Evolutionary conservation across 2,888 invertebrate genomes (phyloP).

Genomic region (Cataglyphis albicans): DNA sequence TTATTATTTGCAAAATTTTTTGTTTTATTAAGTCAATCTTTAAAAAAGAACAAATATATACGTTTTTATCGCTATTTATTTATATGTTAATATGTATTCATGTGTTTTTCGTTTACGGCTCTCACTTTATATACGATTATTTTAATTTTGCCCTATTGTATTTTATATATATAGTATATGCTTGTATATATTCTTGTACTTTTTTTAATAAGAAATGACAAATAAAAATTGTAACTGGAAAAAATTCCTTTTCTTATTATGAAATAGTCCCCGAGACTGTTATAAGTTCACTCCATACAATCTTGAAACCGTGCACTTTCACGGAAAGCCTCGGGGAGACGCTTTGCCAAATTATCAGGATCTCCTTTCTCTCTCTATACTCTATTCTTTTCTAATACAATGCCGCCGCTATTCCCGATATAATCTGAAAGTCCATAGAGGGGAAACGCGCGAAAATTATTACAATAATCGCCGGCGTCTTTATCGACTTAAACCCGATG

Average conservation of each 20-base stretch:
- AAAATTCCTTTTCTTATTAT: not conserved
- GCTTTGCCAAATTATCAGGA: slow-evolving; percentile 53
- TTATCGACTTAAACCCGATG: slow-evolving; percentile 70
- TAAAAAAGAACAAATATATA: not conserved
- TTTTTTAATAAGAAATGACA: slow-evolving; percentile 18
- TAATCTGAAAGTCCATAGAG: slow-evolving; percentile 29
- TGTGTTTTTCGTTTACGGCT: not conserved
- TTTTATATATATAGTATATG: not conserved
- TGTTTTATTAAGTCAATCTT: not conserved
- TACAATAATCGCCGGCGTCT: slow-evolving; percentile 70
- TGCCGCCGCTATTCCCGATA: slow-evolving; percentile 6
- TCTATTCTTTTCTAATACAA: slow-evolving; percentile 43
- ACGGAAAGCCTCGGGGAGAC: not conserved
- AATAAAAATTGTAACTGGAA: not conserved
- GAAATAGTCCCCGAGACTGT: not conserved
- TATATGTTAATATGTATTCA: not conserved
- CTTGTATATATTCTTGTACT: not conserved
- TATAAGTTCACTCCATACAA: slow-evolving; percentile 6
- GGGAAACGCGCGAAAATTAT: slow-evolving; percentile 64
- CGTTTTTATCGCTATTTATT: slow-evolving; percentile 3
- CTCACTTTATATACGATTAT: slow-evolving; percentile 13
- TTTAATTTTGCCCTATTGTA: slow-evolving; percentile 14
- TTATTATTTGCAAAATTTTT: not conserved
- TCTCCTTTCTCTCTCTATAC: slow-evolving; percentile 10
- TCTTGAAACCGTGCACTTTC: slow-evolving; percentile 1